Conservation (phyloP, 1,140 invertebrate species). For the Tetramorium simillimum region DNA sequence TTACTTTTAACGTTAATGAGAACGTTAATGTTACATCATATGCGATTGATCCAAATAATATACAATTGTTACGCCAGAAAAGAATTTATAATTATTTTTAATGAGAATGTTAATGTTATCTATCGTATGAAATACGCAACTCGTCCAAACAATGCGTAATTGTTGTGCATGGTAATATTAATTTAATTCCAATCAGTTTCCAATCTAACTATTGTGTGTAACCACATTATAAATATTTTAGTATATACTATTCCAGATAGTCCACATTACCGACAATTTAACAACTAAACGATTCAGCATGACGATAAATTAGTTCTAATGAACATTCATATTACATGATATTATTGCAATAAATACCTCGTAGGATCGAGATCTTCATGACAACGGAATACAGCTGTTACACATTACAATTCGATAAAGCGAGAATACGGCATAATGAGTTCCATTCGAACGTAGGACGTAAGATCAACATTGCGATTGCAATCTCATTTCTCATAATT, state of each 20-base stretch:
- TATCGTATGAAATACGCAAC: neutral
- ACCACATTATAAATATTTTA: constrained; percentile 42
- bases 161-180: neutral
- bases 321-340: neutral
- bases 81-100: neutral
- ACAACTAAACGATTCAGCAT: constrained; percentile 8
- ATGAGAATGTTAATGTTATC: neutral
- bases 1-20: neutral
- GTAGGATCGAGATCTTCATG: neutral
- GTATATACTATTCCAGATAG: neutral
- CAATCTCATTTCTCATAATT: neutral
- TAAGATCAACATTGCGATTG: neutral
- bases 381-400: neutral
- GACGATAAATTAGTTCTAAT: neutral
- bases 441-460: neutral
- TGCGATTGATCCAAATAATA: too few relatives aligned
- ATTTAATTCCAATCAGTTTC: constrained; percentile 27
- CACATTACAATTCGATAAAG: neutral
- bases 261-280: constrained; percentile 26
- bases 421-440: neutral
- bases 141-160: neutral
- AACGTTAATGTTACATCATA: neutral
- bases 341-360: neutral
- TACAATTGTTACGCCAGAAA: neutral
- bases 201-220: constrained; percentile 10